These are phyloP conservation scores for Oreochromis spilurus DNA, from an alignment of 2,113 vertebrate genomes.

Conservation along the genomic window DNA sequence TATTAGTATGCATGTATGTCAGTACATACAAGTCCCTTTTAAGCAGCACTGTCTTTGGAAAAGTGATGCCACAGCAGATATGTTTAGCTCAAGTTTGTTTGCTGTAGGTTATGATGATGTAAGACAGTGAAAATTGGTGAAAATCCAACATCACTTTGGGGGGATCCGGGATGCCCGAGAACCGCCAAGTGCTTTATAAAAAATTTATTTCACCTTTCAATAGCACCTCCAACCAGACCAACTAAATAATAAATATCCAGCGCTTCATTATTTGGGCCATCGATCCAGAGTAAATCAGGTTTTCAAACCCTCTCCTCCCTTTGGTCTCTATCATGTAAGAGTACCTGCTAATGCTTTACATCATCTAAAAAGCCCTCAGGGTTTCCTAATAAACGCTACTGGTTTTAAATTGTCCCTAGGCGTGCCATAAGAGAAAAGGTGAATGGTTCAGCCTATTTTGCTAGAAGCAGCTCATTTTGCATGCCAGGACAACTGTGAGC, in stretches of 20 bases:
- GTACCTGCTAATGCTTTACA: slow-evolving; percentile 11
- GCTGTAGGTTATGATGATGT: slow-evolving; percentile 3
- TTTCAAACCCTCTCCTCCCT: background rate
- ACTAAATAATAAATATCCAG: slow-evolving; percentile 49
- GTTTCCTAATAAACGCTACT: slow-evolving; percentile 33
- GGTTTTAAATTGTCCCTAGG: slow-evolving; percentile 43
- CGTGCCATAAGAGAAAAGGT: slow-evolving; percentile 2
- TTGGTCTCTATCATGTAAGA: slow-evolving; percentile 1
- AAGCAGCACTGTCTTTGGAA: background rate
- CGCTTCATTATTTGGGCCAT: slow-evolving; percentile 39
- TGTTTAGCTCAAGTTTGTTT: background rate
- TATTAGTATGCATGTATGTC: background rate
- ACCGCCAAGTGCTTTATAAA: background rate
- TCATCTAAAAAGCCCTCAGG: slow-evolving; percentile 16
- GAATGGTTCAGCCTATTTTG: slow-evolving; percentile 8
- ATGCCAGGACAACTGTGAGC: slow-evolving; percentile 44
- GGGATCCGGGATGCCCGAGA: background rate
- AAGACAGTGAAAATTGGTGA: background rate
- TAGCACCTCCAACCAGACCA: slow-evolving; percentile 7
- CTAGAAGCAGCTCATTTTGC: slow-evolving; percentile 17
- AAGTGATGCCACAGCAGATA: background rate
- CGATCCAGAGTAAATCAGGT: slow-evolving; percentile 35
- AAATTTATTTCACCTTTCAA: slow-evolving; percentile 39
- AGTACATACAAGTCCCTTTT: background rate
- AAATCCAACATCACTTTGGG: background rate